These are phyloP conservation scores for Spisula subtruncata DNA, from an alignment of 2,888 invertebrate species.

Conservation along the genomic window DNA sequence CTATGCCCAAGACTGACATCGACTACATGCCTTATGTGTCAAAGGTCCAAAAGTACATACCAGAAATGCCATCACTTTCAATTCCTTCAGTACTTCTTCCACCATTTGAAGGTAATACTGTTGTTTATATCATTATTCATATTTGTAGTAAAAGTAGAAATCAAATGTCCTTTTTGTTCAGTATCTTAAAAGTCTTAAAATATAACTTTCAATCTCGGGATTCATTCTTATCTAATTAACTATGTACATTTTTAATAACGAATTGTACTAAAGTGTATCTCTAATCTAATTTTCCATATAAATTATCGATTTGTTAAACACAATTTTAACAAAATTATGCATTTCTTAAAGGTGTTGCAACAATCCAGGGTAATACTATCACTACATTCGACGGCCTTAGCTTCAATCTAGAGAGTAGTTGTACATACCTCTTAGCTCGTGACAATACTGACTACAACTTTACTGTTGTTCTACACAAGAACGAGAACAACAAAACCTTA, in stretches of 20 bases:
- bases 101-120: constrained; percentile 93
- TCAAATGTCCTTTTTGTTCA: no score
- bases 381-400: constrained; percentile 95
- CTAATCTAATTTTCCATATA: no score
- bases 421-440: constrained; percentile 94
- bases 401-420: constrained; percentile 92
- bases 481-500: constrained; percentile 86
- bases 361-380: constrained; percentile 93
- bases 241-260: neutral
- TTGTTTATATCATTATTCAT: neutral
- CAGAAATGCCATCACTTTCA: constrained; percentile 86
- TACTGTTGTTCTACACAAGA: constrained; percentile 91
- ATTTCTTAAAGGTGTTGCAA: constrained; percentile 92
- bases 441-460: constrained; percentile 95
- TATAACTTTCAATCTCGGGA: no score
- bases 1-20: constrained; percentile 52
- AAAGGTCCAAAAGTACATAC: constrained; percentile 59
- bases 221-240: no score
- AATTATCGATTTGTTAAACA: neutral
- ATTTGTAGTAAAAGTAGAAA: no score
- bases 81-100: constrained; percentile 93
- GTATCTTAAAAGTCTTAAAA: neutral
- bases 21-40: constrained; percentile 56
- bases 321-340: neutral
- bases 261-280: no score